A percentile compares a stretch with the other conserved stretches of the same genome.
Evolutionary conservation across 2,797 vertebrate genomes (phyloP).

Genomic region (Pseudopleuronectes americanus): DNA sequence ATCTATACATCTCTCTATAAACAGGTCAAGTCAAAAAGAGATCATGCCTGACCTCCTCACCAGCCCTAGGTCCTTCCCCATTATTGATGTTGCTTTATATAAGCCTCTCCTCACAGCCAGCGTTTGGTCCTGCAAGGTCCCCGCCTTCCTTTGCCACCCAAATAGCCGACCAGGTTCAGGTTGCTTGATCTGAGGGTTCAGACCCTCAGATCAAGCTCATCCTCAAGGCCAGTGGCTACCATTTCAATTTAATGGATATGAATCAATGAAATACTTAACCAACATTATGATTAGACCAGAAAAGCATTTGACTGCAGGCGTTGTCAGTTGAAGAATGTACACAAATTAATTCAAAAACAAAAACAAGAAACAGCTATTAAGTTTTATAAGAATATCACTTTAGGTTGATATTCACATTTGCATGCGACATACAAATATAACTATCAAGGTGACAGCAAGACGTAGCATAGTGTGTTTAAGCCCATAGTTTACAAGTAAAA

Average conservation of each 20-base stretch:
- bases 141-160: background rate
- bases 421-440: conserved; percentile 78
- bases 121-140: background rate
- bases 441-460: conserved; percentile 68
- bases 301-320: conserved; percentile 1
- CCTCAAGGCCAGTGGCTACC: background rate
- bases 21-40: too few relatives aligned
- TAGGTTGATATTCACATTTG: conserved; percentile 74
- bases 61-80: background rate
- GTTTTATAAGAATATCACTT: conserved; percentile 63
- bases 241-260: background rate
- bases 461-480: conserved; percentile 63
- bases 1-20: too few relatives aligned
- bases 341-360: conserved; percentile 36
- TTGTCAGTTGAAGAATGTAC: conserved; percentile 9
- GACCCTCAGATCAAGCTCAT: background rate
- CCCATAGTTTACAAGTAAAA: conserved; percentile 62
- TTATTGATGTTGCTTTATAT: background rate
- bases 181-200: background rate
- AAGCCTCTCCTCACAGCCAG: background rate
- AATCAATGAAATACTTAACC: conserved; percentile 8
- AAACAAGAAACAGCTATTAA: conserved; percentile 28
- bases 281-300: background rate
- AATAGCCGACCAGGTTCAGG: background rate
- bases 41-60: background rate